Base-by-base conservation (phyloP, 2,113 vertebrate species). In the Elaphurus davidianus region DNA sequence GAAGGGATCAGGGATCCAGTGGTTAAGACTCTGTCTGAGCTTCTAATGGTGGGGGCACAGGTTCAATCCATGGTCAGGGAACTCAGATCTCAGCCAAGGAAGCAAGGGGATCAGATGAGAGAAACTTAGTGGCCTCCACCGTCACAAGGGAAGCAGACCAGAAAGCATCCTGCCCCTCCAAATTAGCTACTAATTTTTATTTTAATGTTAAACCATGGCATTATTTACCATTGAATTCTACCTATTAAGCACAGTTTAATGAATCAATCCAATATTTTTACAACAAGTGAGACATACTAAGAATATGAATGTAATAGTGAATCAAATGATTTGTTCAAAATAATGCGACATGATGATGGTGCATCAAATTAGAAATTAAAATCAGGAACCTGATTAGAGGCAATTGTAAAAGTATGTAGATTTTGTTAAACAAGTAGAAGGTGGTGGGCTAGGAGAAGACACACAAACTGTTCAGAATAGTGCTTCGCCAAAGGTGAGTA, bases 351-450 rank as follows among this genome's bases (percentile, higher is more conserved):
- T 57, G 83, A 52, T 54, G 30, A 59, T 59, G 40, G 11, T 54
- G 23, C 17, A 85, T 95, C 30, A 43, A 94, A 79, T 96, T 96
- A 83, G 89, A 94, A 95, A 98, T 97, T 94, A 94, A 93, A 97
- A 97, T 93, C 62, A 87, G 67, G 6, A 97, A 74, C 2, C 60
- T 79, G n/a, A 96, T 96, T 96, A 92, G 59, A 85, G 43, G 92
- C 55, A 78, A 64, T 94, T 71, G 52, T 78, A 84, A 97, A 94
- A 90, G n/a, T 17, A 88, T 14, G 57, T 57, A 76, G 19, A 67
- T 94, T 90, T 96, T 67, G 13, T 92, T 94, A 85, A 92, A 71
- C 59, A 59, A 16, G 16, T 78, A 82, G 28, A 78, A 55, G 36
- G 5, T 47, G 16, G 25, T 5, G 21, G 36, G 28, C 23, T 62